Evolutionary conservation across 2,888 invertebrate genomes (phyloP), one percentile per base, ranked within the genome.

Genomic region (Phania funesta): DNA sequence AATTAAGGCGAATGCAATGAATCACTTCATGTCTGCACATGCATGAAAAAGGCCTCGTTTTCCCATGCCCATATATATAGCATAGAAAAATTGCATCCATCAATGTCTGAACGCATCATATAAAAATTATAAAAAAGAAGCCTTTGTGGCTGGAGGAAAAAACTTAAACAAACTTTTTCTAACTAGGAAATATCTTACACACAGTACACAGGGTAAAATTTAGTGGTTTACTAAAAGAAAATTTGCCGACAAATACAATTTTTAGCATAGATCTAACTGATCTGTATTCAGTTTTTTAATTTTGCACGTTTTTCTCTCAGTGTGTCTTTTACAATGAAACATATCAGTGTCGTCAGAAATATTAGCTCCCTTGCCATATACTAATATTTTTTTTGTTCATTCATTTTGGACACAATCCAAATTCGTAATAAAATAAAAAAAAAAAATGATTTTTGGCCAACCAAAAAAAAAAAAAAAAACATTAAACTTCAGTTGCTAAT

Each of bases 1-100:
- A n/a, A n/a, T n/a, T n/a, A n/a, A 38, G 4, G 35, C 13, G 35
- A 35, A 11, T 35, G 35, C 3, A 3, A 35, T 35, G 35, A 13
- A 13, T 38, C 11, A 11, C n/a, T 38, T 38, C 3, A 13, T 64
- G 13, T 64, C 32, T 48, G n/a, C 1, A 24, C n/a, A 35, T 32
- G 26, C 7, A 70, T 32, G 64, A 50, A 67, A 48, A 60, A 62
- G 29, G 52, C 54, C 62, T 62, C 62, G 60, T 24, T 50, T 70
- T 64, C 71, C 58, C 58, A 8, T 11, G 62, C 68, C 24, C 38
- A 80, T 70, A 68, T 62, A 80, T 75, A 76, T 76, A 76, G 38
- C 41, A 64, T 44, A 75, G 56, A 78, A 75, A n/a, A 74, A 71
- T 75, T 82, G 75, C 82, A 82, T 82, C 82, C 82, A 82, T 82